Evolutionary conservation across 2,113 vertebrate genomes (phyloP).

Genomic region (Pseudopodoces humilis): DNA sequence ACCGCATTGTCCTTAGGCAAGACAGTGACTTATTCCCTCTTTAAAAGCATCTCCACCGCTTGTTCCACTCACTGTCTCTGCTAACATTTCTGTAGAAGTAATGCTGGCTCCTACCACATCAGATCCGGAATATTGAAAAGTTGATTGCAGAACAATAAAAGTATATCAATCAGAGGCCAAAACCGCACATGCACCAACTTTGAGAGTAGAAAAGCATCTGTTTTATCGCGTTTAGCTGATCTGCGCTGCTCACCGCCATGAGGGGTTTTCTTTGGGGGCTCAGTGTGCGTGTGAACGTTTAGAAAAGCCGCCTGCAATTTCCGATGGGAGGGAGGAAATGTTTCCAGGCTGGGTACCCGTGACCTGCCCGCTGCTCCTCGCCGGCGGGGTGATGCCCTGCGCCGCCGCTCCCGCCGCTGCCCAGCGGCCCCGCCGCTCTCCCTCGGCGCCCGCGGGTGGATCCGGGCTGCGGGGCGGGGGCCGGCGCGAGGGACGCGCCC

Average conservation of each 20-base stretch:
- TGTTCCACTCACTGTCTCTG: background rate
- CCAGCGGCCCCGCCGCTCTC: background rate
- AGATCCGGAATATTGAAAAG: background rate
- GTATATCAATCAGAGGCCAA: background rate
- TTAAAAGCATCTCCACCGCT: constrained; percentile 16
- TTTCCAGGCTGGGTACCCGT: background rate
- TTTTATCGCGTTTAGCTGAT: background rate
- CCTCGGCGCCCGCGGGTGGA: background rate
- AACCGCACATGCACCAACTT: background rate
- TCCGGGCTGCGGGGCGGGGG: background rate
- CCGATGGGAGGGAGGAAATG: background rate
- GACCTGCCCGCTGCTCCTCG: background rate
- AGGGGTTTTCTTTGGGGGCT: background rate
- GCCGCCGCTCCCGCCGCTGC: background rate
- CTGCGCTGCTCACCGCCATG: background rate
- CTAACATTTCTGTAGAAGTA: background rate
- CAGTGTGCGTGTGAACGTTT: background rate
- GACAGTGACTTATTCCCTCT: constrained; percentile 30
- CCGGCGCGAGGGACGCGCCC: background rate
- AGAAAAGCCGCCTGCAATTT: constrained; percentile 28
- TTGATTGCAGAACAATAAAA: background rate
- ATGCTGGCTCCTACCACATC: background rate
- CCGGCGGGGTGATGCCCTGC: background rate
- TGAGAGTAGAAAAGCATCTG: background rate
- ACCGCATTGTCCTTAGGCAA: constrained; percentile 18